A percentile compares a stretch with the other conserved stretches of the same genome.
phyloP scores from a whole-genome alignment of 2,888 invertebrate species.

The Heliconius cydno region DNA sequence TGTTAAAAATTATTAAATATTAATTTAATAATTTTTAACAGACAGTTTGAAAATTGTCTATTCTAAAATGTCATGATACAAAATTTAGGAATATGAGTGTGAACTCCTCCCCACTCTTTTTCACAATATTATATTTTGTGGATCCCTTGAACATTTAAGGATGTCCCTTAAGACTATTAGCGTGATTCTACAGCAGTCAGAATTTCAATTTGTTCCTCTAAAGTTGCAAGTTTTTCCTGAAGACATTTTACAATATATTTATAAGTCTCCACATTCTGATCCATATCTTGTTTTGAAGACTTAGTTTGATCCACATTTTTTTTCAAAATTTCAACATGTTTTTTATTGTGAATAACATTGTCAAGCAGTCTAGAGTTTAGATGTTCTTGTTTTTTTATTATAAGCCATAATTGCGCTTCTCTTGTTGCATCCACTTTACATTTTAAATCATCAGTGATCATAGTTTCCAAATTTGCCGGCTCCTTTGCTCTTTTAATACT shows the following conservation, averaged over 20 bases:
- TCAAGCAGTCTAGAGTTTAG: constrained; percentile 67
- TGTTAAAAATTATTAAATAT: neutral
- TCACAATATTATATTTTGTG: neutral
- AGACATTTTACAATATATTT: constrained; percentile 75
- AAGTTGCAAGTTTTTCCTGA: constrained; percentile 75
- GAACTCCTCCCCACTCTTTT: neutral
- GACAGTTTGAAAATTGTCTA: neutral
- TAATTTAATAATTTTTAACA: no score
- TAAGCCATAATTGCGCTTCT: constrained; percentile 69
- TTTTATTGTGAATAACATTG: constrained; percentile 64
- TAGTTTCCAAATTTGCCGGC: constrained; percentile 63
- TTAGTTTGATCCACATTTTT: constrained; percentile 62
- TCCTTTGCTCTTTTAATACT: constrained; percentile 61
- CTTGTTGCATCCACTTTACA: constrained; percentile 63
- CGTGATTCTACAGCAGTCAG: constrained; percentile 73
- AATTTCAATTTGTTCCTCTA: constrained; percentile 78
- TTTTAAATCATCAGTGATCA: constrained; percentile 65
- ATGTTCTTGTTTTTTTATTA: constrained; percentile 74
- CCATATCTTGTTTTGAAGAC: constrained; percentile 61
- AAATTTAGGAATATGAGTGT: no score
- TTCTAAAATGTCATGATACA: no score
- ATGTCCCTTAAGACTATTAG: constrained; percentile 50
- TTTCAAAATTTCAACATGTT: constrained; percentile 65
- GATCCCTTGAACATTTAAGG: neutral
- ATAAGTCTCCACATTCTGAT: constrained; percentile 66